Conservation (phyloP, 2,888 invertebrate genomes). For the Octonoba sinensis region DNA sequence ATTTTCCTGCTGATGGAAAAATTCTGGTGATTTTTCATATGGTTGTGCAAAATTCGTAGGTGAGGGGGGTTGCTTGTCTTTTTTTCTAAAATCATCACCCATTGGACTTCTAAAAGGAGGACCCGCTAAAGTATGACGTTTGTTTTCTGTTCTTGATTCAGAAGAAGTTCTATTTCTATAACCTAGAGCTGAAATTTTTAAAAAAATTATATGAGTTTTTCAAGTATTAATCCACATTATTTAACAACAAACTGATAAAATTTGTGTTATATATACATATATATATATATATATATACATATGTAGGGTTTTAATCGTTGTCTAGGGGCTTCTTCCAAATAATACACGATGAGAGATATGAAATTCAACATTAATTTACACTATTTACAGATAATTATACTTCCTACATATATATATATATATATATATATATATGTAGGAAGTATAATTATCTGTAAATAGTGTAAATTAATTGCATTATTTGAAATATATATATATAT, state of each 20-base stretch:
- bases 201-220: not conserved
- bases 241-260: no score
- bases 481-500: not conserved
- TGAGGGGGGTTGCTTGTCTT: conserved; percentile 30
- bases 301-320: no score
- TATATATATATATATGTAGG: not conserved
- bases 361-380: no score
- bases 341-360: no score
- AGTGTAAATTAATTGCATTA: not conserved
- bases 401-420: not conserved
- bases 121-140: conserved; percentile 90
- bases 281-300: no score
- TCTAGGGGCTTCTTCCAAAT: no score
- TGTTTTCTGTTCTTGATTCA: conserved; percentile 79
- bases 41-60: conserved; percentile 32
- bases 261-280: no score
- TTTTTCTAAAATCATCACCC: conserved; percentile 47
- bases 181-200: conserved; percentile 38
- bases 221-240: no score
- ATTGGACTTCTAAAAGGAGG: conserved; percentile 75
- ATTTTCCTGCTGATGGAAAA: conserved; percentile 31
- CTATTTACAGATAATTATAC: not conserved
- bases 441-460: not conserved
- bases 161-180: conserved; percentile 69
- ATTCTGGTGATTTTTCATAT: conserved; percentile 37